phyloP scores from a whole-genome alignment of 2,113 vertebrate species.

The Sturnira hondurensis region DNA sequence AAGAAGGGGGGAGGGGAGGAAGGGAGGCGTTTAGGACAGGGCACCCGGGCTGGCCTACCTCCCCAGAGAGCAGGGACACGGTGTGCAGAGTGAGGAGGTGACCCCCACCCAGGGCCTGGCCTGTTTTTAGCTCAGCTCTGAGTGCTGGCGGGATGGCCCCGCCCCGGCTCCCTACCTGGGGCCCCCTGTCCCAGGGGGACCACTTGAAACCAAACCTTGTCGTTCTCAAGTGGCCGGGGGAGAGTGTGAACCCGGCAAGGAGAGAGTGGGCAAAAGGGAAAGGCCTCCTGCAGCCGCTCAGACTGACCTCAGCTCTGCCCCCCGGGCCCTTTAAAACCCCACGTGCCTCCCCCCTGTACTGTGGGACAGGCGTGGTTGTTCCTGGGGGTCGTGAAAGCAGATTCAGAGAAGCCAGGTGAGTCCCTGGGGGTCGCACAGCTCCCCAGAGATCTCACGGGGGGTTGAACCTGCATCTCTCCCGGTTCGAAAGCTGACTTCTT shows the following conservation, averaged over 20 bases:
- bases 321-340: background rate
- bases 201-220: constrained; percentile 70
- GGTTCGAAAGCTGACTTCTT: background rate
- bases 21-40: background rate
- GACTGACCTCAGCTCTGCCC: background rate
- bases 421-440: background rate
- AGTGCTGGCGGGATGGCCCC: background rate
- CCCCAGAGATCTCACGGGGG: too few species aligned
- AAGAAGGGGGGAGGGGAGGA: constrained; percentile 40
- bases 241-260: constrained; percentile 31
- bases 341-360: accelerated
- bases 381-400: background rate
- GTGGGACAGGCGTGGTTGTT: accelerated
- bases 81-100: background rate
- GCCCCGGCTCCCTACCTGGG: background rate
- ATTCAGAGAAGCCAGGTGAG: background rate
- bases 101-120: background rate
- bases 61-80: background rate
- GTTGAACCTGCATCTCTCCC: background rate
- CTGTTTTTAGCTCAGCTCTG: constrained; percentile 47
- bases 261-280: constrained; percentile 34
- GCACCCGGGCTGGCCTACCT: background rate
- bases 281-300: background rate
- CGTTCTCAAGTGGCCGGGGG: constrained; percentile 55
- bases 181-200: background rate